Evolutionary conservation across 2,113 vertebrate species (phyloP).

Genomic region (Tetrao urogallus): DNA sequence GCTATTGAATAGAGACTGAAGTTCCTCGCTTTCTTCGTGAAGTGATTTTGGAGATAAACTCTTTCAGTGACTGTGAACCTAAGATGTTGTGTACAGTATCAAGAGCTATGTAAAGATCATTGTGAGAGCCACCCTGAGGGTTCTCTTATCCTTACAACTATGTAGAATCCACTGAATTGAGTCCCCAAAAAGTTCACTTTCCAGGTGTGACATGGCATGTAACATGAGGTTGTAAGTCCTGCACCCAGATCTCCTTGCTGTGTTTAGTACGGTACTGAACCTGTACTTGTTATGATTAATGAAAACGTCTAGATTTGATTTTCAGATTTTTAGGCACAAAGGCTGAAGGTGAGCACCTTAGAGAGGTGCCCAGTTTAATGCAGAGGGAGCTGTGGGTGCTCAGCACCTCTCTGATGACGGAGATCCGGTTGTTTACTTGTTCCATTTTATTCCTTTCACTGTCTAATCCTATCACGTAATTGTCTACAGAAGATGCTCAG

Average conservation of each 20-base stretch:
- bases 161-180: background rate
- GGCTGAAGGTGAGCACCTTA: slow-evolving; percentile 14
- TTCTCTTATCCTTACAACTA: background rate
- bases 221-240: background rate
- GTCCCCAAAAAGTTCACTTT: fast-evolving
- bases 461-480: slow-evolving; percentile 46
- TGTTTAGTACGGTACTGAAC: background rate
- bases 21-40: background rate
- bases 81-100: background rate
- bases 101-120: background rate
- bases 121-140: background rate
- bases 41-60: background rate
- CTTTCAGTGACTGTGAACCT: background rate
- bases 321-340: background rate
- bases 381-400: background rate
- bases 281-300: background rate
- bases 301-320: slow-evolving; percentile 27
- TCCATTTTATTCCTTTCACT: slow-evolving; percentile 48
- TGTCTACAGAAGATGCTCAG: slow-evolving; percentile 48
- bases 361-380: background rate
- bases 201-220: background rate
- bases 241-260: background rate
- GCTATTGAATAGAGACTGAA: background rate
- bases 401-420: slow-evolving; percentile 8
- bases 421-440: slow-evolving; percentile 57